phyloP scores from a whole-genome alignment of 2,113 vertebrate species.

The Lampris megalopsis region DNA sequence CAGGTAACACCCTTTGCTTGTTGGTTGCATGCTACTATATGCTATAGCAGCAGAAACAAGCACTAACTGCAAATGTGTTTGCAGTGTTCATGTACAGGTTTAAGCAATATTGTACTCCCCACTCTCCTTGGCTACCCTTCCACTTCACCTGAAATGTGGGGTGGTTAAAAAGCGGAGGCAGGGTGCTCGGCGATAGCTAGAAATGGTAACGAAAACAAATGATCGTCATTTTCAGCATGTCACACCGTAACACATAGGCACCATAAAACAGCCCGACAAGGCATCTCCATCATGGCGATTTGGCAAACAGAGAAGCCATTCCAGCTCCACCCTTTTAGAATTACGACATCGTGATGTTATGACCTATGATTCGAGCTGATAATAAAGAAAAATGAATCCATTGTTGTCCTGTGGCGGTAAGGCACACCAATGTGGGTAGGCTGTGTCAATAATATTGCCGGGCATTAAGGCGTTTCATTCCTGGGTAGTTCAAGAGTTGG shows the following conservation, averaged over 20 bases:
- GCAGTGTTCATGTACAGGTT: background rate
- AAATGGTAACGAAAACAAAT: conserved; percentile 79
- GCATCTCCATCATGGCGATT: conserved; percentile 61
- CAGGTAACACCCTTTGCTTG: too few relatives aligned
- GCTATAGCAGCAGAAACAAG: too few relatives aligned
- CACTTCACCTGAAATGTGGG: conserved; percentile 14
- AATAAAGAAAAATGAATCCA: conserved; percentile 46
- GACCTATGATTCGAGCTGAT: conserved; percentile 56
- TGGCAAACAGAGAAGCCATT: conserved; percentile 20
- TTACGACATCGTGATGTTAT: conserved; percentile 45
- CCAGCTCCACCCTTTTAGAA: conserved; percentile 56
- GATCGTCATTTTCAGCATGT: conserved; percentile 66
- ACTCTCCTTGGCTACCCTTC: conserved; percentile 46
- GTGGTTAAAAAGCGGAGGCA: conserved; percentile 50
- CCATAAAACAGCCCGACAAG: conserved; percentile 65
- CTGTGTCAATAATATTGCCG: conserved; percentile 28
- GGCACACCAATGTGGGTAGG: conserved; percentile 23
- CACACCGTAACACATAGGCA: conserved; percentile 56
- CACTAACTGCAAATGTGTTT: too few relatives aligned
- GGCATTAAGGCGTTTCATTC: background rate
- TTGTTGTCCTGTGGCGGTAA: conserved; percentile 16
- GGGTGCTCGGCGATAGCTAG: conserved; percentile 45
- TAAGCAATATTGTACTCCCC: conserved; percentile 4
- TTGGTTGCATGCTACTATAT: too few relatives aligned
- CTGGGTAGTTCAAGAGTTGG: too few relatives aligned